These are phyloP conservation scores for Byasa hedistus DNA, from an alignment of 2,888 invertebrate genomes.

Conservation along the genomic window DNA sequence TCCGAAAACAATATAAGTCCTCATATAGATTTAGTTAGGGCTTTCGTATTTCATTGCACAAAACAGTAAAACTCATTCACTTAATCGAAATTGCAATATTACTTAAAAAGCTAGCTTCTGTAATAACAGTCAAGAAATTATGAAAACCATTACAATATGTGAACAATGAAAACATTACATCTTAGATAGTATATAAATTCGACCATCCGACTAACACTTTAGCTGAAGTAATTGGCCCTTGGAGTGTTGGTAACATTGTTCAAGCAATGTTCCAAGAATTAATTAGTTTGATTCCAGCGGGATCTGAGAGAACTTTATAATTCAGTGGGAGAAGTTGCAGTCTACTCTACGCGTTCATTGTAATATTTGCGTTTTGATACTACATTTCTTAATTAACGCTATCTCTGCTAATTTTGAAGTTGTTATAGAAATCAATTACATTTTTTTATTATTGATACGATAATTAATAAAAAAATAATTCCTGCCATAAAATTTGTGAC, in stretches of 20 bases:
- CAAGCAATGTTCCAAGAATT: slow-evolving; percentile 51
- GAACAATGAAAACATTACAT: neutral
- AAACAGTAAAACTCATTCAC: too few species aligned
- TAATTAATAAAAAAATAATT: neutral
- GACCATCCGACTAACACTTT: slow-evolving; percentile 22
- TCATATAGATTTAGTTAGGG: too few species aligned
- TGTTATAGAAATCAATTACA: neutral
- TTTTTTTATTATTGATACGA: neutral
- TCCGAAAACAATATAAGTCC: too few species aligned
- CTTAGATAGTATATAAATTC: neutral
- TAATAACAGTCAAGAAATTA: neutral
- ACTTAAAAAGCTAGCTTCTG: too few species aligned
- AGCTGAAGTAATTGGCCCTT: slow-evolving; percentile 52
- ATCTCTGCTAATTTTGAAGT: neutral
- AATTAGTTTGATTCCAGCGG: slow-evolving; percentile 48
- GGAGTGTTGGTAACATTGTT: slow-evolving; percentile 49
- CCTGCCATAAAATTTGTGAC: neutral
- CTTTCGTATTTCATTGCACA: too few species aligned
- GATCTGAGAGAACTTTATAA: slow-evolving; percentile 34
- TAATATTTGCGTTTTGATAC: slow-evolving; percentile 1
- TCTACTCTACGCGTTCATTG: slow-evolving; percentile 31
- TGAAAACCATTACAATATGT: neutral
- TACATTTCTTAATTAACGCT: neutral
- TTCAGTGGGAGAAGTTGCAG: slow-evolving; percentile 43
- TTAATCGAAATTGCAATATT: too few species aligned